A percentile compares a stretch with the other conserved stretches of the same genome.
These are phyloP conservation scores for Leptoclinus maculatus DNA, from an alignment of 2,797 vertebrate species.

Conservation along the genomic window DNA sequence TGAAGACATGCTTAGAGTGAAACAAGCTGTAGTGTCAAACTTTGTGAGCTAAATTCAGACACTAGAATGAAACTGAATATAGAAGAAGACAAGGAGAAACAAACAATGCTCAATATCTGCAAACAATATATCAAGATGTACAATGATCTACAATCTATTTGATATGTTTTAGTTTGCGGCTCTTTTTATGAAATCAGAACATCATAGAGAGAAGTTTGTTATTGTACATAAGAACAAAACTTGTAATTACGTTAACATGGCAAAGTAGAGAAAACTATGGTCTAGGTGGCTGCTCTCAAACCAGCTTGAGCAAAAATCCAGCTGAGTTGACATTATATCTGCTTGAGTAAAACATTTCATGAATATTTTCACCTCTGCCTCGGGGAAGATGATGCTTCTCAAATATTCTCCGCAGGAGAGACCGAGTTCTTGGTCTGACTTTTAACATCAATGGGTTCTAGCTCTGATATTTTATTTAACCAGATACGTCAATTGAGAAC, in stretches of 20 bases:
- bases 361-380: constrained; percentile 28
- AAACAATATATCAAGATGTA: constrained; percentile 1
- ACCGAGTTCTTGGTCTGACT: constrained; percentile 5
- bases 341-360: constrained; percentile 23
- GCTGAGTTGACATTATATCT: constrained; percentile 15
- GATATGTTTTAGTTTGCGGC: not conserved
- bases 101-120: constrained; percentile 7
- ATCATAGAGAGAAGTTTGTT: not conserved
- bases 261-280: not conserved
- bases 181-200: not conserved
- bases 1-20: not conserved
- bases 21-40: not conserved
- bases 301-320: not conserved
- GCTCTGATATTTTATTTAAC: not conserved
- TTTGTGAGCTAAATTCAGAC: constrained; percentile 12
- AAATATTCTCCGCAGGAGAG: constrained; percentile 5
- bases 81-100: not conserved
- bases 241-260: not conserved
- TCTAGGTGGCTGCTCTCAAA: not conserved
- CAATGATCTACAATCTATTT: not conserved
- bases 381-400: not conserved
- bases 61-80: not conserved
- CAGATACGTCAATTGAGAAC: too few species aligned
- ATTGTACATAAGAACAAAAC: not conserved
- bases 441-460: constrained; percentile 1